Evolutionary conservation across 2,888 invertebrate genomes (phyloP).

Genomic region (Emesis furor): DNA sequence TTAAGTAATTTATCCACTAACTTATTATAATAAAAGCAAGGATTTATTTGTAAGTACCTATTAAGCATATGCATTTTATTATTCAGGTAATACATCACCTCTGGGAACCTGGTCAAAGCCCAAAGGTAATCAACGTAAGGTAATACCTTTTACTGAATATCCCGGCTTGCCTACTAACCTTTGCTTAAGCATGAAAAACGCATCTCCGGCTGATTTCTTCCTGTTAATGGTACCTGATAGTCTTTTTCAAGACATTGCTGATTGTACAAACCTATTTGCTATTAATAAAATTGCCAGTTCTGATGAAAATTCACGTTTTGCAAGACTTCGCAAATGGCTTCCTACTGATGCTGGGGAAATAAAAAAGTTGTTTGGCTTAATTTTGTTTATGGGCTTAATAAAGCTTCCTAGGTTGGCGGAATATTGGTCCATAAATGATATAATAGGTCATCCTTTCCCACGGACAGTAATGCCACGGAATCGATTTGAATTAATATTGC

Average conservation of each 20-base stretch:
- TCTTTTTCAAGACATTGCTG: slow-evolving; percentile 32
- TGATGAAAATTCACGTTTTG: not conserved
- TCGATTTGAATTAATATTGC: not conserved
- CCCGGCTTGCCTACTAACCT: slow-evolving; percentile 8
- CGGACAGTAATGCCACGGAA: slow-evolving; percentile 1
- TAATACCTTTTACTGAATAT: slow-evolving; percentile 32
- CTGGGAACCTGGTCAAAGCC: slow-evolving; percentile 23
- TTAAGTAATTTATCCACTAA: too few relatives aligned
- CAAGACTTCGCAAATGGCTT: not conserved
- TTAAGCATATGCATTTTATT: not conserved
- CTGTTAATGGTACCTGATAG: slow-evolving; percentile 29
- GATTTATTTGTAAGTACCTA: slow-evolving; percentile 5
- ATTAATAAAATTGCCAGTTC: slow-evolving; percentile 16
- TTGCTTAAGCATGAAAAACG: slow-evolving; percentile 22
- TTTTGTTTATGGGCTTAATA: slow-evolving; percentile 18
- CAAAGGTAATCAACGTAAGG: slow-evolving; percentile 29
- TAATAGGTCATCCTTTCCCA: not conserved
- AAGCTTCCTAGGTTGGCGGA: slow-evolving; percentile 25
- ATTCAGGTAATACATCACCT: slow-evolving; percentile 24
- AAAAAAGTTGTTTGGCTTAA: slow-evolving; percentile 30
- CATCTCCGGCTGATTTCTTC: slow-evolving; percentile 27
- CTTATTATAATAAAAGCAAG: too few relatives aligned
- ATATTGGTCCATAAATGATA: not conserved
- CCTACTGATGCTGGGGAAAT: slow-evolving; percentile 5
- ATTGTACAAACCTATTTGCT: slow-evolving; percentile 24